These are phyloP conservation scores for Oophaga sylvatica DNA, from an alignment of 2,797 vertebrate genomes.

Conservation along the genomic window DNA sequence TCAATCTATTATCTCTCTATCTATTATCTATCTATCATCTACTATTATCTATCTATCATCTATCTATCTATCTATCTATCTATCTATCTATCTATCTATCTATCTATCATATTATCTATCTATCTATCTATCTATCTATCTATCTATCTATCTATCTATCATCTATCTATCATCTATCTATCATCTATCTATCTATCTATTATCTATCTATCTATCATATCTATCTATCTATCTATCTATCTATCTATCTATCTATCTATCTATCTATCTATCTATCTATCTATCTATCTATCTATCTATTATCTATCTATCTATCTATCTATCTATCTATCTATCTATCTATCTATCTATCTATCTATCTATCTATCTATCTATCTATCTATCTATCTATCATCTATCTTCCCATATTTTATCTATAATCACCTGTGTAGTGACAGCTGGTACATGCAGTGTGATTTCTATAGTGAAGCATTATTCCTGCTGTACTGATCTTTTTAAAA, in stretches of 20 bases:
- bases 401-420: not conserved
- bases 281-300: not conserved
- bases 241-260: not conserved
- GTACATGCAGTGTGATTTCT: not conserved
- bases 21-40: no score
- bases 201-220: not conserved
- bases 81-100: no score
- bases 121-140: no score
- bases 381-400: not conserved
- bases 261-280: not conserved
- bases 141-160: no score
- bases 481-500: not conserved
- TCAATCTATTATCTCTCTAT: no score
- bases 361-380: conserved; percentile 11
- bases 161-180: no score
- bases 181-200: no score
- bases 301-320: not conserved
- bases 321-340: not conserved
- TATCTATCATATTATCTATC: no score
- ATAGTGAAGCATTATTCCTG: not conserved
- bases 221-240: not conserved
- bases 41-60: no score
- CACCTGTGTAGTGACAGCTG: not conserved
- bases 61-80: no score
- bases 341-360: conserved; percentile 8